Percentiles rank a stretch among this genome's conserved stretches.
phyloP scores from a whole-genome alignment of 2,797 vertebrate species.

The Tinamus major region DNA sequence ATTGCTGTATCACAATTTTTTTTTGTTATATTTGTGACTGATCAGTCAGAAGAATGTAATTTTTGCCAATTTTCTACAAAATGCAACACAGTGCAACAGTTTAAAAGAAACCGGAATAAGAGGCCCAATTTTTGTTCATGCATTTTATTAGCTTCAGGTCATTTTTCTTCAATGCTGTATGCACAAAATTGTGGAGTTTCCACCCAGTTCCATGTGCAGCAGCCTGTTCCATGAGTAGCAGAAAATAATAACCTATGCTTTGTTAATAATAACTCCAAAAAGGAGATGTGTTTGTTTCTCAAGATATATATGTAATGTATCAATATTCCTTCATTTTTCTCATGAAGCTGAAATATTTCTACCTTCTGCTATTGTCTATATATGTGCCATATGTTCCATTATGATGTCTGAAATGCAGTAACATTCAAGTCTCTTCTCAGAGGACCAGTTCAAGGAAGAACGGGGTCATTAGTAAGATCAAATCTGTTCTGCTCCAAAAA shows the following conservation, averaged over 20 bases:
- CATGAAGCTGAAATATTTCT: background rate
- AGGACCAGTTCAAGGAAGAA: background rate
- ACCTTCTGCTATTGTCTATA: background rate
- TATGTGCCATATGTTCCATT: background rate
- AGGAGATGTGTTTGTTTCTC: background rate
- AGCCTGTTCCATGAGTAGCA: background rate
- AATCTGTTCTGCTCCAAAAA: background rate
- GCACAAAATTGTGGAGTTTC: background rate
- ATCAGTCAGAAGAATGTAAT: background rate
- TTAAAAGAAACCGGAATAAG: background rate
- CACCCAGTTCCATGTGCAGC: background rate
- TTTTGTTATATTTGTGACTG: background rate
- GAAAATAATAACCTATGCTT: background rate
- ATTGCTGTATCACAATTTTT: background rate
- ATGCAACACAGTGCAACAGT: background rate
- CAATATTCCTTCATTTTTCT: background rate
- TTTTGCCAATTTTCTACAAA: background rate
- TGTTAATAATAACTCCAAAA: background rate
- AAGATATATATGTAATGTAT: background rate
- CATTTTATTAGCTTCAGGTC: background rate
- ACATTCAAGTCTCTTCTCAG: background rate
- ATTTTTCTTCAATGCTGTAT: background rate
- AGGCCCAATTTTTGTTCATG: background rate
- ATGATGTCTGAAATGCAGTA: background rate
- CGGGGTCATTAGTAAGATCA: background rate